These are phyloP conservation scores for Hirudinaria manillensis DNA, from an alignment of 2,888 invertebrate species.

Conservation along the genomic window DNA sequence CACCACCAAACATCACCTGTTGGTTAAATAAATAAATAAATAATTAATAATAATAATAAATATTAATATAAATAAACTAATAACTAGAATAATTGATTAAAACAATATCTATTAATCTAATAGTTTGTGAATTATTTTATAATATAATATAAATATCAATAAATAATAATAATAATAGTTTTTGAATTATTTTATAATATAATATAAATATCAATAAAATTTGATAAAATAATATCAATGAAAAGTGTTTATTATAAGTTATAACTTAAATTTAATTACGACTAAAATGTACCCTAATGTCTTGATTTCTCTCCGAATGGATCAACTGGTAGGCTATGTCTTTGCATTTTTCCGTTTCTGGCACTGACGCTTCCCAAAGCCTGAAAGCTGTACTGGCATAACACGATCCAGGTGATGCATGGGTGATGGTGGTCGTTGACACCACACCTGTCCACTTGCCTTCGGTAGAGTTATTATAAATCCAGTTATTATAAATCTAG, in stretches of 20 bases:
- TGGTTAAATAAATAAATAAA: neutral
- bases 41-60: neutral
- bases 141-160: too few relatives aligned
- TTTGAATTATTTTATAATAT: neutral
- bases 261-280: too few relatives aligned
- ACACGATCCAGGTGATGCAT: conserved; percentile 50
- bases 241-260: too few relatives aligned
- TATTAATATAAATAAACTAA: neutral
- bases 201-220: neutral
- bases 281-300: conserved; percentile 26
- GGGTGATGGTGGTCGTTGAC: conserved; percentile 51
- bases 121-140: too few relatives aligned
- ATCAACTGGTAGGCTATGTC: conserved; percentile 37
- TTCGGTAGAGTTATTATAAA: neutral
- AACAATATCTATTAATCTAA: too few relatives aligned
- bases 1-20: conserved; percentile 40
- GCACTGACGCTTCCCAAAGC: conserved; percentile 44
- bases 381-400: conserved; percentile 48
- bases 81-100: neutral
- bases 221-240: too few relatives aligned
- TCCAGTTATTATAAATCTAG: neutral
- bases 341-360: conserved; percentile 22
- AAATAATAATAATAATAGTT: too few relatives aligned
- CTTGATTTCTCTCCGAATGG: conserved; percentile 28
- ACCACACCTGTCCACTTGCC: conserved; percentile 49